Conservation (phyloP, 2,797 vertebrate genomes). For the Cynodonichthys magdalenae region DNA sequence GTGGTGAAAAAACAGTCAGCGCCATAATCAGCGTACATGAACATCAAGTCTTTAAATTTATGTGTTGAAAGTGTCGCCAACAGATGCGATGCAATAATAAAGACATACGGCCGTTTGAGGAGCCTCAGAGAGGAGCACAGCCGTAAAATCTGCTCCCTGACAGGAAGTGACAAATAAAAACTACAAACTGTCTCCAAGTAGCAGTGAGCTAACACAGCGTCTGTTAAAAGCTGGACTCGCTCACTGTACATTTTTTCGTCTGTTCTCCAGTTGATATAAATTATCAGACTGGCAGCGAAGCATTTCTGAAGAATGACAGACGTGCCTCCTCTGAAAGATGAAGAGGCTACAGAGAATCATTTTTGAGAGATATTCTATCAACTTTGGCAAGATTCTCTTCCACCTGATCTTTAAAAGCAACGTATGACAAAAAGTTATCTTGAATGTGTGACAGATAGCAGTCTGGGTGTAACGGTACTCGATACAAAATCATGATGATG, state of each 20-base stretch:
- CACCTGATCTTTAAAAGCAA: background rate
- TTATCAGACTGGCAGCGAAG: slow-evolving; percentile 8
- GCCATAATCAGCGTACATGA: background rate
- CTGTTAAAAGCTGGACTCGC: slow-evolving; percentile 22
- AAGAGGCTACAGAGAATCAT: background rate
- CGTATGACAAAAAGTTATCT: background rate
- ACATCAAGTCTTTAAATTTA: background rate
- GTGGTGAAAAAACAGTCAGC: background rate
- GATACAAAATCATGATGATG: too few species aligned
- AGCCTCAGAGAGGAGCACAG: slow-evolving; percentile 6
- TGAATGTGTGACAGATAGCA: background rate
- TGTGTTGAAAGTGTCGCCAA: background rate
- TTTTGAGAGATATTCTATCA: background rate
- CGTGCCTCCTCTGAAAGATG: background rate
- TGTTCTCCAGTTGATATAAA: slow-evolving; percentile 5
- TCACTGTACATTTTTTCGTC: slow-evolving; percentile 9
- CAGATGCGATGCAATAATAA: background rate
- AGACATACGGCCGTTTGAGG: background rate
- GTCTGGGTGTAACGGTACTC: background rate
- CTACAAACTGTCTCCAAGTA: slow-evolving; percentile 6
- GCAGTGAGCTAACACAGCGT: background rate
- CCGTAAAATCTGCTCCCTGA: slow-evolving; percentile 4
- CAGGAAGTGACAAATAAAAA: slow-evolving; percentile 34
- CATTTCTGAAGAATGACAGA: slow-evolving; percentile 1
- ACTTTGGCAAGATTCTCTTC: background rate